These are phyloP conservation scores for Hanleya hanleyi DNA, from an alignment of 2,888 invertebrate genomes.

Conservation along the genomic window DNA sequence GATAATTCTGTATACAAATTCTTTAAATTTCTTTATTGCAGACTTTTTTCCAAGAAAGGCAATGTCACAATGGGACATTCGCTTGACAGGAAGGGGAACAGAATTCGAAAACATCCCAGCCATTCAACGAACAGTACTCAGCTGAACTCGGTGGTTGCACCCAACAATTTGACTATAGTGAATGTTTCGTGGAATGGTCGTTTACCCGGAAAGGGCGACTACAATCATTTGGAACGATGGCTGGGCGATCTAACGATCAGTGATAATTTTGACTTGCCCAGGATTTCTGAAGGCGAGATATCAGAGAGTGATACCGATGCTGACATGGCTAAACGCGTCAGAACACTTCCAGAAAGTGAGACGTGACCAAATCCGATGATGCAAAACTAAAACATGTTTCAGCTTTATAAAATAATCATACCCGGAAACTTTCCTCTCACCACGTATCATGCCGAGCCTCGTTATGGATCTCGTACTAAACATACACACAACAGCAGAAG, in stretches of 20 bases:
- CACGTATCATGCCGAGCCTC: no score
- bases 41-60: no score
- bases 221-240: not conserved
- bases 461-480: no score
- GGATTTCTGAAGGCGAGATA: not conserved
- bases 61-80: not conserved
- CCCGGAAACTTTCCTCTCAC: no score
- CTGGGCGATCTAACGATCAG: not conserved
- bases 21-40: no score
- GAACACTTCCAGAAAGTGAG: no score
- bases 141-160: not conserved
- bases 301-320: constrained; percentile 8
- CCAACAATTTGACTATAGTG: not conserved
- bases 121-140: not conserved
- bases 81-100: not conserved
- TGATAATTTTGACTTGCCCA: not conserved
- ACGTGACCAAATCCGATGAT: no score
- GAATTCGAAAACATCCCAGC: not conserved
- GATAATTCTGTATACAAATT: no score
- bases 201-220: not conserved
- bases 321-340: not conserved
- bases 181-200: not conserved
- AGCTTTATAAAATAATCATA: no score
- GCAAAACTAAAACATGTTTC: no score
- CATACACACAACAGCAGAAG: no score